Base-by-base conservation (phyloP, 2,797 vertebrate genomes). In the Micrastur ruficollis region DNA sequence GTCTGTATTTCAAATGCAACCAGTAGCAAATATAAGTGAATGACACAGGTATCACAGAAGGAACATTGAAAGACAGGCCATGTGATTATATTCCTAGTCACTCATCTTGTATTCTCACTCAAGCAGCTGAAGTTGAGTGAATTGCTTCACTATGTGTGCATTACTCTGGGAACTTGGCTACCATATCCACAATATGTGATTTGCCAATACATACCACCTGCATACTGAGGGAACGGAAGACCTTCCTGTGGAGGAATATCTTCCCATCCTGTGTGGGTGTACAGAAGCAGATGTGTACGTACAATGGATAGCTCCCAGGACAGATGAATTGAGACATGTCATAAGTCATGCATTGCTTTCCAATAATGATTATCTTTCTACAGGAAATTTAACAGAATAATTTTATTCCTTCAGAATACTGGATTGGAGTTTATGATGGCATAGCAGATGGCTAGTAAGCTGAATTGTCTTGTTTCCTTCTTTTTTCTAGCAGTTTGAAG, bases 221-320 rank as follows among this genome's bases (percentile, higher is more conserved):
- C 93, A 44, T 3, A 18, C 40, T 1, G 65, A 92, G 86, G 86
- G 94, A 96, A 52, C 89, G 52, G 94, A 97, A 96, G 95, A 79
- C 88, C 86, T 96, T 96, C 96, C 96, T 95, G 96, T 93, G 92
- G 84, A 96, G 56, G 90, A 97, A 88, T 76, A 29, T 73, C 95
- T 94, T 94, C 94, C 93, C 95, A 95, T 96, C 95, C 96, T 92
- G 96, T 75, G 94, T 96, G 95, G 96, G 96, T 92, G 96, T 96
- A 63, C 84, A 86, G 90, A 20, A 96, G 96, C 96, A 97, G 95
- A 97, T 96, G 96, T 96, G 95, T 4, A 5, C 0, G 8, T 13
- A 80, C 94, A 93, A 11, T 5, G 49, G 89, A 97, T 73, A 88
- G 96, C 84, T 97, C 97, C 97, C 96, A 94, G 82, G 89, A 95